Percentiles rank a stretch among this genome's conserved stretches.
Conservation (phyloP, 2,797 vertebrate species). For the Crypturellus tataupa region DNA sequence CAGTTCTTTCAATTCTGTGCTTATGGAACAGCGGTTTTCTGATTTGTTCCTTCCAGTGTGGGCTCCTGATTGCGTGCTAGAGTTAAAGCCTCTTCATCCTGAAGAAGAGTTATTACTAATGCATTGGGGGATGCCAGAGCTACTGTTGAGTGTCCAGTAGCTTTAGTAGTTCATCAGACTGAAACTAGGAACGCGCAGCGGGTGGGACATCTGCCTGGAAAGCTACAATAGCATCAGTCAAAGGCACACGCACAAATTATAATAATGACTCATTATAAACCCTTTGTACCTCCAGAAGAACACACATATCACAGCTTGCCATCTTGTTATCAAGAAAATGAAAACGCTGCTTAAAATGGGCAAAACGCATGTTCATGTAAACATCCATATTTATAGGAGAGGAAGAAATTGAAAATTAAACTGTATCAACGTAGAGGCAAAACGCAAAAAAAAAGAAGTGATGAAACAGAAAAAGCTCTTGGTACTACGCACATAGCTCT, state of each 20-base stretch:
- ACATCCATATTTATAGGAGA: background rate
- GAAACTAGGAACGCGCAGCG: constrained; percentile 52
- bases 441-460: background rate
- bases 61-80: constrained; percentile 51
- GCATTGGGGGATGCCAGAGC: constrained; percentile 7
- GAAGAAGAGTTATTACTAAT: constrained; percentile 55
- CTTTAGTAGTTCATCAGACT: constrained; percentile 49
- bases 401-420: background rate
- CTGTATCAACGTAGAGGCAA: background rate
- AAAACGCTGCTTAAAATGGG: constrained; percentile 33
- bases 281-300: constrained; percentile 16
- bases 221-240: constrained; percentile 46
- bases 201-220: constrained; percentile 32
- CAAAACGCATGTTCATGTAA: background rate
- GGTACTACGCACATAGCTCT: background rate
- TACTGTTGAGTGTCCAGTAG: constrained; percentile 47
- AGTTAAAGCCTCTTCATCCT: constrained; percentile 60
- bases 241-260: constrained; percentile 56
- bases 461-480: background rate
- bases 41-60: constrained; percentile 70
- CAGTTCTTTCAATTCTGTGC: constrained; percentile 64
- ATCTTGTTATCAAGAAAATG: constrained; percentile 42
- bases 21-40: constrained; percentile 71
- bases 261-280: constrained; percentile 59
- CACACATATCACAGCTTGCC: constrained; percentile 42